Evolutionary conservation across 1,140 invertebrate genomes (phyloP), one percentile per base, ranked within the genome.

Genomic region (Drosophila baimaii): DNA sequence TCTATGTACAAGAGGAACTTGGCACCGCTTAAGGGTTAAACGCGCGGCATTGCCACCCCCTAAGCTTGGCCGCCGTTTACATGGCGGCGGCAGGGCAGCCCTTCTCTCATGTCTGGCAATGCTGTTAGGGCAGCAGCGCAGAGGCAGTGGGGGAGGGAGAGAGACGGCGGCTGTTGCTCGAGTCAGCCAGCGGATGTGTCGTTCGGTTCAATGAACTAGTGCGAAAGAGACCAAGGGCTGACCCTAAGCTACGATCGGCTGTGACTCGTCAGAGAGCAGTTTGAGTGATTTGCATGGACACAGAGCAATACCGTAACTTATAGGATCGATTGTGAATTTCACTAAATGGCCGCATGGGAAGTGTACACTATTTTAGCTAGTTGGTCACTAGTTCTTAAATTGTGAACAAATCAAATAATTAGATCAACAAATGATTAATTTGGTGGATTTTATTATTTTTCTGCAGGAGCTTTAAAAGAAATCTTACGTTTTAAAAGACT

Each of bases 21-120:
- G 21, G 39, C 61, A 51, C 52, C 29, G 43, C 55, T 69, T 77
- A 79, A 86, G 83, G 83, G 83, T 86, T 88, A 88, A 88, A 88
- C 55, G 52, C 57, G 51, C 44, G 35, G 51, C 72, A 65, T 54
- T 77, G 77, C 81, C 81, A 84, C 81, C 81, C 81, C 71, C 80
- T 76, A 57, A 59, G 61, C 65, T 19, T 15, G 39, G 17, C 25
- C 41, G 13, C 47, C 57, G 52, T 57, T 59, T 46, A 31, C 58
- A 44, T 54, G 51, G 23, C 21, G 19, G 31, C 21, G 27, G 37
- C 49, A 43, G 44, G 33, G 37, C 27, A 29, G 39, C 66, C 23
- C 33, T 46, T 70, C 47, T 15, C 6, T 44, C 29, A 62, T 46
- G 62, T 76, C 51, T 82, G 76, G 68, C 66, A 85, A 75, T 58